Evolutionary conservation across 2,113 vertebrate genomes (phyloP).

Genomic region (Mobula hypostoma): DNA sequence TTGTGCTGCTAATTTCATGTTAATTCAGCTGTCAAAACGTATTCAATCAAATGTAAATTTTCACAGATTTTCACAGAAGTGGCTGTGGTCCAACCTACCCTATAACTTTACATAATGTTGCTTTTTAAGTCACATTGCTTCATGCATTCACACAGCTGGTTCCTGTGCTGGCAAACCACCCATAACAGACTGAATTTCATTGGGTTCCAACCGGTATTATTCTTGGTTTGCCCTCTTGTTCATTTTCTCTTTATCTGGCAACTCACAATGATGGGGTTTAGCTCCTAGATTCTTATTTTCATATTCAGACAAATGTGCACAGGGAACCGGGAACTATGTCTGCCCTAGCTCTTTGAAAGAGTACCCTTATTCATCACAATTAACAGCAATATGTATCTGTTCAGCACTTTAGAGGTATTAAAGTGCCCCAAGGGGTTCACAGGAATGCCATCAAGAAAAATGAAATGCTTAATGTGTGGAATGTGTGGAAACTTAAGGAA

Average conservation of each 20-base stretch:
- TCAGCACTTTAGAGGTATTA: background rate
- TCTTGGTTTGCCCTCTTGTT: background rate
- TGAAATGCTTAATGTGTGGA: too few species aligned
- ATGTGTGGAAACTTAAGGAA: too few species aligned
- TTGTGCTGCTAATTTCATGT: conserved; percentile 23
- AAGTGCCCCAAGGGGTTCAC: background rate
- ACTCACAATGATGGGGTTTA: background rate
- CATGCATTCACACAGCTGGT: background rate
- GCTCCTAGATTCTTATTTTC: too few species aligned
- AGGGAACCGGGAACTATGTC: background rate
- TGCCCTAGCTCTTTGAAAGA: too few species aligned
- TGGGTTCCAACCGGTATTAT: background rate
- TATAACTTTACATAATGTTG: background rate
- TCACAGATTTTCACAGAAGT: conserved; percentile 14
- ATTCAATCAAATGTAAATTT: conserved; percentile 7
- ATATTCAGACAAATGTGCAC: background rate
- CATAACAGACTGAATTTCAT: background rate
- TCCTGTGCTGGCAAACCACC: background rate
- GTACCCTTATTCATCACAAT: background rate
- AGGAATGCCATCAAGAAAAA: background rate
- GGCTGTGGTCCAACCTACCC: background rate
- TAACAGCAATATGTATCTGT: background rate
- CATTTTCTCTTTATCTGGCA: background rate
- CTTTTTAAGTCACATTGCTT: background rate
- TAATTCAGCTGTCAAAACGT: conserved; percentile 24